These are phyloP conservation scores for Sciurus niger DNA, from an alignment of 2,113 vertebrate species.

Conservation along the genomic window DNA sequence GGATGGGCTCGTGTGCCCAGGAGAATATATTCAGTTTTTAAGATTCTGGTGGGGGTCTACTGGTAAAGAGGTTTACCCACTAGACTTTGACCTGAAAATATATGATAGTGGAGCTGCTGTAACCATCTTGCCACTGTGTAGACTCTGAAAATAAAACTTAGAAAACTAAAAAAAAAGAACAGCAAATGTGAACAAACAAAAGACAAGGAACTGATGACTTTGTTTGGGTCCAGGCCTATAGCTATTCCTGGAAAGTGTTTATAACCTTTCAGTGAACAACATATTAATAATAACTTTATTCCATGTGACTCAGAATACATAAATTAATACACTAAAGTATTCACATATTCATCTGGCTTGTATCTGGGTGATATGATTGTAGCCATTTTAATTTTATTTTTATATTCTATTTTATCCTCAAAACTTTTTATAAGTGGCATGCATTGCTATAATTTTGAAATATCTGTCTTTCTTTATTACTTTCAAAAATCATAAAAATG, in stretches of 20 bases:
- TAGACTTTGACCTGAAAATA: neutral
- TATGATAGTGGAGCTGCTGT: neutral
- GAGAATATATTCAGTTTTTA: neutral
- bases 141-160: neutral
- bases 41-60: neutral
- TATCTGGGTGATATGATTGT: neutral
- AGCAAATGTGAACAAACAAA: neutral
- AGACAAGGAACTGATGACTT: neutral
- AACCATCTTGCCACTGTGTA: neutral
- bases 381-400: neutral
- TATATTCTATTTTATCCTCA: neutral
- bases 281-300: neutral
- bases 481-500: conserved; percentile 4
- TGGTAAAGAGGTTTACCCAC: neutral
- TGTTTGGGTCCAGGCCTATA: neutral
- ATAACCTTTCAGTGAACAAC: neutral
- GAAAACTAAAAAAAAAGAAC: neutral
- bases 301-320: neutral
- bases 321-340: neutral
- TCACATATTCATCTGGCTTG: neutral
- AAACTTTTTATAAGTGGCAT: neutral
- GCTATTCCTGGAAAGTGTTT: neutral
- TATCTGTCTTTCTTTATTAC: neutral
- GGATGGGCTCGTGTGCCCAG: neutral
- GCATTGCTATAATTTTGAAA: neutral